Percentiles rank a stretch among this genome's conserved stretches.
Conservation (phyloP, 2,113 vertebrate species). For the Oncorhynchus tshawytscha region DNA sequence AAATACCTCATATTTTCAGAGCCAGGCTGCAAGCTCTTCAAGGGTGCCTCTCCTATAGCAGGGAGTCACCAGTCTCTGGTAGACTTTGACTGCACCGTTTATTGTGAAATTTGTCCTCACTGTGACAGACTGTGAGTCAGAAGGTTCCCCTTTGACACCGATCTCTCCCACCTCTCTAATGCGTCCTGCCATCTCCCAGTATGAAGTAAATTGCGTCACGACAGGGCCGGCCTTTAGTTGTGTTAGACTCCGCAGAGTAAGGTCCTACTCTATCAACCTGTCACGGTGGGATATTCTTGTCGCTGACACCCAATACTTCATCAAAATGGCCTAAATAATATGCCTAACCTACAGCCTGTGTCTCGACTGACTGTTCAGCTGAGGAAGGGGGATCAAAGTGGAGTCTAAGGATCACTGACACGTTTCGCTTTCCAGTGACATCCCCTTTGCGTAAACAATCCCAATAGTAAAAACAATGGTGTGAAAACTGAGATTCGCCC, state of each 20-base stretch:
- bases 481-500: constrained; percentile 62
- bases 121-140: constrained; percentile 29
- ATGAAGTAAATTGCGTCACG: constrained; percentile 62
- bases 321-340: constrained; percentile 54
- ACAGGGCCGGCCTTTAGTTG: constrained; percentile 67
- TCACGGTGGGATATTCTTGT: constrained; percentile 68
- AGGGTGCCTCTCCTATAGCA: constrained; percentile 39
- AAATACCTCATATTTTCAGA: constrained; percentile 62
- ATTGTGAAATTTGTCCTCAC: constrained; percentile 46
- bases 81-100: not conserved
- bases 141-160: constrained; percentile 31
- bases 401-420: constrained; percentile 53
- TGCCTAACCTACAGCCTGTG: constrained; percentile 41
- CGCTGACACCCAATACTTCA: constrained; percentile 70
- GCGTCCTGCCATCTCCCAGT: constrained; percentile 34
- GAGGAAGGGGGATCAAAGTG: constrained; percentile 54
- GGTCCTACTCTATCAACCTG: constrained; percentile 61
- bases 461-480: constrained; percentile 63
- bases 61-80: constrained; percentile 7
- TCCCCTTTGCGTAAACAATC: constrained; percentile 54
- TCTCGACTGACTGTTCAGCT: constrained; percentile 24
- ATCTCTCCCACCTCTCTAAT: constrained; percentile 38
- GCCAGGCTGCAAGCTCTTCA: constrained; percentile 62
- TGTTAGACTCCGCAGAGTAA: constrained; percentile 62
- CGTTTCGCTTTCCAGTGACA: constrained; percentile 59